A percentile compares a stretch with the other conserved stretches of the same genome.
Evolutionary conservation across 2,888 invertebrate genomes (phyloP).

Genomic region (Teinopalpus imperialis): DNA sequence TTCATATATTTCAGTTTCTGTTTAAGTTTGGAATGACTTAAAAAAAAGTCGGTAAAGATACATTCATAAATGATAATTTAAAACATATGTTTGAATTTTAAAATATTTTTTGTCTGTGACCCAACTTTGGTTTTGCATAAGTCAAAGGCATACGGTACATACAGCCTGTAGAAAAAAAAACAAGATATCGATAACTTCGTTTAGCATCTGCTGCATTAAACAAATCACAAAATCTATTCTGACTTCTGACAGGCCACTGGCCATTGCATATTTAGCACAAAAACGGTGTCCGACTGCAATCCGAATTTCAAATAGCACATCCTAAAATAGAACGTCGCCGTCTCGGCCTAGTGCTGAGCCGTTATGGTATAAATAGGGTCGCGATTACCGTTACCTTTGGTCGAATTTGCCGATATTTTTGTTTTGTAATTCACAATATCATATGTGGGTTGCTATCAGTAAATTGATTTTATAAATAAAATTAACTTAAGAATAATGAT

Average conservation of each 20-base stretch:
- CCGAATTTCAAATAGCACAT: constrained; percentile 59
- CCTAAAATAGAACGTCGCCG: constrained; percentile 55
- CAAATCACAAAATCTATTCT: constrained; percentile 36
- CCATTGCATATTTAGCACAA: constrained; percentile 60
- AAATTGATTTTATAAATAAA: too few species aligned
- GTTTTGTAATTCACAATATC: neutral
- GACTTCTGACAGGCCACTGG: constrained; percentile 40
- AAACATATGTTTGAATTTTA: too few species aligned
- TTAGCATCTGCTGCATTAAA: constrained; percentile 57
- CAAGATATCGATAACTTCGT: constrained; percentile 15
- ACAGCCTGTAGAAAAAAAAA: neutral
- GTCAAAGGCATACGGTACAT: too few species aligned
- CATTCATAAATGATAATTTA: too few species aligned
- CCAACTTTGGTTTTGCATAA: too few species aligned
- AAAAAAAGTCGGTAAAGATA: too few species aligned
- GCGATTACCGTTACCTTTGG: constrained; percentile 11
- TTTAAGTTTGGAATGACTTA: too few species aligned
- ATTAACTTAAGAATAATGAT: too few species aligned
- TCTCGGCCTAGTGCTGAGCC: constrained; percentile 38
- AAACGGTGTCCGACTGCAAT: constrained; percentile 48
- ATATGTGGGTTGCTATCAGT: too few species aligned
- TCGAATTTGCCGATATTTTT: constrained; percentile 1
- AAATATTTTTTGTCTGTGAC: too few species aligned
- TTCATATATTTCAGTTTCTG: neutral
- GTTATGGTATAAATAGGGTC: constrained; percentile 41